Evolutionary conservation across 2,888 invertebrate genomes (phyloP), one percentile per base, ranked within the genome.

Genomic region (Lamellibrachia columna): DNA sequence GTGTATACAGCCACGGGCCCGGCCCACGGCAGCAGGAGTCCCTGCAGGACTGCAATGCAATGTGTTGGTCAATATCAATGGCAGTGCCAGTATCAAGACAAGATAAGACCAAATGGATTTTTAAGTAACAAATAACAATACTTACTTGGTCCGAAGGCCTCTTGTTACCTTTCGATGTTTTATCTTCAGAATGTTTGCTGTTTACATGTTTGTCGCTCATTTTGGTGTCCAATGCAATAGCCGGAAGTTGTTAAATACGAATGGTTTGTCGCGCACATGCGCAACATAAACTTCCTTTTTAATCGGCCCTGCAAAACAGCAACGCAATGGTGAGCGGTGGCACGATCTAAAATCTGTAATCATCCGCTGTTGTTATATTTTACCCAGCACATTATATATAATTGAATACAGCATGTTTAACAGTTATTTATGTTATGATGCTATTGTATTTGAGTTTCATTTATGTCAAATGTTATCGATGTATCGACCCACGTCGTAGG

Each of bases 251-350:
- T 40, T n/a, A 3, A 91, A 15, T 90, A 90, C 90, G 15, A 15
- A 90, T 52, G 28, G 91, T 28, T 28, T 1, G 40, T 90, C n/a
- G 11, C n/a, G 55, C 92, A 90, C 92, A 91, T 91, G 92, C 92
- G 91, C 92, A 60, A 3, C 11, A 40, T 7, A 53, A 15, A 53
- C 93, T 93, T 93, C 92, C 93, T 93, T 91, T 93, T 90, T 40
- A 75, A 15, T 52, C 90, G 55, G 40, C 90, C 92, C 90, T 91
- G 90, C 90, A 28, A 92, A 52, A 90, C 11, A 0, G 91, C 90
- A 92, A 90, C 40, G 40, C 40, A 40, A 92, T 92, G 92, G 92
- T 92, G 92, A 92, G 92, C 91, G 7, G 11, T 52, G n/a, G 7
- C 40, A 55, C n/a, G n/a, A 92, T 53, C 90, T 52, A 28, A 92